A percentile compares a stretch with the other conserved stretches of the same genome.
phyloP scores from a whole-genome alignment of 2,888 invertebrate species.

The Fragum sueziense region DNA sequence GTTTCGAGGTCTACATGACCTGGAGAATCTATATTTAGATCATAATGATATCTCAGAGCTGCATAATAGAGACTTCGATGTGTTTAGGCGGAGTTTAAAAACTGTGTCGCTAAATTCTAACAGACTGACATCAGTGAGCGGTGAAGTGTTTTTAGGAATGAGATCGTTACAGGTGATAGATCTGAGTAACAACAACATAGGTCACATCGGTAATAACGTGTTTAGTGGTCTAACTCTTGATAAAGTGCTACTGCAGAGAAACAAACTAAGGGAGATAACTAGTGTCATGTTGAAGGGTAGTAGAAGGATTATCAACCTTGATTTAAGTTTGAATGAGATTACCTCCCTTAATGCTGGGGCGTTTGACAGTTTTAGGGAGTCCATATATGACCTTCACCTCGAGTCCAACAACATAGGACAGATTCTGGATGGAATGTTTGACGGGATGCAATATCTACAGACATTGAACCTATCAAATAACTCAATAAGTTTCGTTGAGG shows the following conservation, averaged over 20 bases:
- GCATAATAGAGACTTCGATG: constrained; percentile 42
- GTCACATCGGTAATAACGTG: constrained; percentile 56
- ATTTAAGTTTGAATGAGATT: constrained; percentile 67
- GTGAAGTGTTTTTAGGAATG: constrained; percentile 65
- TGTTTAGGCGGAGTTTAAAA: constrained; percentile 51
- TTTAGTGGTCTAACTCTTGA: constrained; percentile 66
- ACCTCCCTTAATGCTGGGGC: constrained; percentile 60
- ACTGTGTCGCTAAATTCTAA: constrained; percentile 59
- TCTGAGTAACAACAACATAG: constrained; percentile 66
- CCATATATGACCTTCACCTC: constrained; percentile 64
- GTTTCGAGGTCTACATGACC: constrained; percentile 58
- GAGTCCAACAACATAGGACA: constrained; percentile 54
- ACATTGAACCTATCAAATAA: constrained; percentile 59
- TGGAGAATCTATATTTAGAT: constrained; percentile 55
- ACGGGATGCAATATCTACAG: constrained; percentile 67
- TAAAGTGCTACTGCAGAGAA: constrained; percentile 60
- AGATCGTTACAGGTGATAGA: constrained; percentile 56
- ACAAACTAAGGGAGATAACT: constrained; percentile 62
- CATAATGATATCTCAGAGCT: constrained; percentile 54
- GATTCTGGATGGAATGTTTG: constrained; percentile 67
- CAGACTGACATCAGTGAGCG: constrained; percentile 52
- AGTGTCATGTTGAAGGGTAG: constrained; percentile 62
- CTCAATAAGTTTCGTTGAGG: constrained; percentile 58
- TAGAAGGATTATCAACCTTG: constrained; percentile 61
- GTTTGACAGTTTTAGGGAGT: constrained; percentile 70